Percentiles rank a stretch among this genome's conserved stretches.
Conservation (phyloP, 2,888 invertebrate genomes). For the Perdita meconis region DNA sequence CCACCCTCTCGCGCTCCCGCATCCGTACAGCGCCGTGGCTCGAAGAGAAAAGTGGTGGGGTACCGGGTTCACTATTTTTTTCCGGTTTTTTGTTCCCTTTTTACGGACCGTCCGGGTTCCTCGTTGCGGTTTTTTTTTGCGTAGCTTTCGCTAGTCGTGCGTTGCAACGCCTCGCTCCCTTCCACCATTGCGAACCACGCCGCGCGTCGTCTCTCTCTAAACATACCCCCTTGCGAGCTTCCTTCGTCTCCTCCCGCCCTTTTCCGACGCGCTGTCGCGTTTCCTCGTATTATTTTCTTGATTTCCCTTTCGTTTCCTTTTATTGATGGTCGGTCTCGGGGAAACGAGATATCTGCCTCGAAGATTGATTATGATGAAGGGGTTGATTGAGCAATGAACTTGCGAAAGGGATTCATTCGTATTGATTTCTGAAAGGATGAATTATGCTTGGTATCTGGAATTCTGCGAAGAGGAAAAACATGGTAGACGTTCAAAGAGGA, state of each 20-base stretch:
- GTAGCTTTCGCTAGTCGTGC: constrained; percentile 73
- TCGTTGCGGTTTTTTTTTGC: constrained; percentile 74
- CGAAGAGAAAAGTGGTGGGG: constrained; percentile 47
- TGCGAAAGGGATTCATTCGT: background rate
- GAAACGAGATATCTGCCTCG: background rate
- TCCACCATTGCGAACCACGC: constrained; percentile 23
- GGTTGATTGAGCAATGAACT: background rate
- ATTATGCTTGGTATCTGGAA: no score
- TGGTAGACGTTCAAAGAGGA: no score
- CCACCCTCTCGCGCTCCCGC: constrained; percentile 59
- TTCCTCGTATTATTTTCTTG: background rate
- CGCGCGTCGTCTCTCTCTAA: constrained; percentile 40
- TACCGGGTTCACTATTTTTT: constrained; percentile 75
- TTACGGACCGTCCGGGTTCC: constrained; percentile 70
- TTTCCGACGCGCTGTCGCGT: constrained; percentile 3
- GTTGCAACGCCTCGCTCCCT: constrained; percentile 53
- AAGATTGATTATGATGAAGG: background rate
- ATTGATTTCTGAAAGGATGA: no score
- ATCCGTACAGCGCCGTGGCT: constrained; percentile 23
- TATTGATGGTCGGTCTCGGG: background rate
- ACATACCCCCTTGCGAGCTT: constrained; percentile 20
- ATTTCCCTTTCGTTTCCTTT: background rate
- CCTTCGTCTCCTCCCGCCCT: constrained; percentile 14
- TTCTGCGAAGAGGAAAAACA: no score
- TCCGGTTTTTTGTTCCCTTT: constrained; percentile 68